Conservation (phyloP, 2,113 vertebrate species). For the Mormyrus iriodes region DNA sequence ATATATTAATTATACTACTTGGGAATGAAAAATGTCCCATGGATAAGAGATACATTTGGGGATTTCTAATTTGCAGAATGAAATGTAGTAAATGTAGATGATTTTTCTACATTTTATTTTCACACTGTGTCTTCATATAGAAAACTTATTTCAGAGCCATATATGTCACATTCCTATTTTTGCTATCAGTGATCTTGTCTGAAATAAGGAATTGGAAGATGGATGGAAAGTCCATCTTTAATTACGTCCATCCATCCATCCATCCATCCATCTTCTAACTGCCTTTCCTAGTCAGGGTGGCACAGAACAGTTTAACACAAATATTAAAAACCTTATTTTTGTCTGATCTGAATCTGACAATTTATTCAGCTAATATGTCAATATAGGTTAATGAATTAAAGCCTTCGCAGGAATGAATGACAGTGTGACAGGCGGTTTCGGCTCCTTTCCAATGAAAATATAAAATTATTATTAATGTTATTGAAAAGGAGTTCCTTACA, state of each 20-base stretch:
- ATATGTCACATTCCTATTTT: neutral
- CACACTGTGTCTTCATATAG: neutral
- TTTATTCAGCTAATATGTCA: neutral
- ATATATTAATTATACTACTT: neutral
- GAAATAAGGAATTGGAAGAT: neutral
- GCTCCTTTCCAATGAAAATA: neutral
- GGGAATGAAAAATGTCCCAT: neutral
- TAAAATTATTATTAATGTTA: no score
- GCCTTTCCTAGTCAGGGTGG: neutral
- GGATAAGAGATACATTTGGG: neutral
- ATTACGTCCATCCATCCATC: neutral
- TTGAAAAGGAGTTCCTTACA: no score
- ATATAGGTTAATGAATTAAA: neutral
- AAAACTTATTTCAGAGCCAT: neutral
- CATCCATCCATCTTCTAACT: neutral
- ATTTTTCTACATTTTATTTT: neutral
- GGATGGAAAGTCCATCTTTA: neutral
- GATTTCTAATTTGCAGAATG: neutral
- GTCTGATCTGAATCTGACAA: neutral
- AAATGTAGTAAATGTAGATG: neutral
- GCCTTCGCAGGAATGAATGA: neutral
- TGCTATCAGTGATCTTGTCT: neutral
- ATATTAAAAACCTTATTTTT: neutral
- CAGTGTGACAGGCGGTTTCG: neutral
- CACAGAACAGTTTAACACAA: neutral